Evolutionary conservation across 1,140 invertebrate species (phyloP).

Genomic region (Dinothrombium tinctorium): DNA sequence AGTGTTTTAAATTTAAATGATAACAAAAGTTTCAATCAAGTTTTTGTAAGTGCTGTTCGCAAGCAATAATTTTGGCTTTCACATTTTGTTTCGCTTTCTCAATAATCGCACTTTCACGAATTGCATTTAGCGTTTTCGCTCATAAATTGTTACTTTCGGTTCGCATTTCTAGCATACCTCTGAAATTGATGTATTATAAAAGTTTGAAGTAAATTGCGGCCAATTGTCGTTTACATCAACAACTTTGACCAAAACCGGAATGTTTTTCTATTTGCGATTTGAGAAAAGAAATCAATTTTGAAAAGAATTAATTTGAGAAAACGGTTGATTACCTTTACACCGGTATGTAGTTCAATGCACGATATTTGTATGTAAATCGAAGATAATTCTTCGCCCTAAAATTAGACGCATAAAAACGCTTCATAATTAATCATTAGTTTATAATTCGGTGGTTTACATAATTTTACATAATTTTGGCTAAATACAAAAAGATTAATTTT

Average conservation of each 20-base stretch:
- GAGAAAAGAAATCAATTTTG: not conserved
- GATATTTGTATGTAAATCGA: constrained; percentile 8
- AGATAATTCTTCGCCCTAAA: constrained; percentile 1
- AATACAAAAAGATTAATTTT: not conserved
- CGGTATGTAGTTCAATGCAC: constrained; percentile 1
- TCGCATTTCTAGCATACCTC: constrained; percentile 37
- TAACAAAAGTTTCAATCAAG: constrained; percentile 2
- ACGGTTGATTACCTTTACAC: not conserved
- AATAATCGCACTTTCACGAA: not conserved
- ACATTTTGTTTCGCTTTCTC: not conserved
- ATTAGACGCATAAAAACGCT: not conserved
- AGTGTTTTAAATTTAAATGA: not conserved
- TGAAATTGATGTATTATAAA: constrained; percentile 56
- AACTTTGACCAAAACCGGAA: constrained; percentile 63
- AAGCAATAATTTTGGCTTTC: not conserved
- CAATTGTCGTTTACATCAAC: constrained; percentile 75
- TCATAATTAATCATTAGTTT: not conserved
- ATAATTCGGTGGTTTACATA: not conserved
- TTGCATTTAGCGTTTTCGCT: no score
- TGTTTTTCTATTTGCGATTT: constrained; percentile 28
- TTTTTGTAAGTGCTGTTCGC: not conserved
- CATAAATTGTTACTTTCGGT: not conserved
- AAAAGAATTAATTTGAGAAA: not conserved
- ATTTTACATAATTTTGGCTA: not conserved
- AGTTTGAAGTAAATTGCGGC: constrained; percentile 29